Evolutionary conservation across 1,140 invertebrate genomes (phyloP).

Genomic region (Drosophila nigromelanica): DNA sequence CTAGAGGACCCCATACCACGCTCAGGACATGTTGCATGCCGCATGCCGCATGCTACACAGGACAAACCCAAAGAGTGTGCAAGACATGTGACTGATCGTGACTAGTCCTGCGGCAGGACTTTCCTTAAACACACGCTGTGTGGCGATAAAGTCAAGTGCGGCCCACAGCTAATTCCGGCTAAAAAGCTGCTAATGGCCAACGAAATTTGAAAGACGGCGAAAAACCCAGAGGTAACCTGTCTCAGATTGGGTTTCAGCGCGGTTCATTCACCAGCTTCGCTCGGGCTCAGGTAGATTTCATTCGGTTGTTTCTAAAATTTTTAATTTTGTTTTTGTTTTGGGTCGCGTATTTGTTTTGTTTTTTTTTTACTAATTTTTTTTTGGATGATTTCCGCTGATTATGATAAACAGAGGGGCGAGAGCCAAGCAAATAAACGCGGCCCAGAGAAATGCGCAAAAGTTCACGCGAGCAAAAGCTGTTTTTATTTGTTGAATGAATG

Average conservation of each 20-base stretch:
- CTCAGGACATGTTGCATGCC: constrained; percentile 16
- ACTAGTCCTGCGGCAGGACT: constrained; percentile 41
- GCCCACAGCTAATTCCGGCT: constrained; percentile 61
- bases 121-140: constrained; percentile 58
- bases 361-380: constrained; percentile 26
- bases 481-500: constrained; percentile 48
- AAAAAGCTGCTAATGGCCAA: constrained; percentile 72
- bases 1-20: constrained; percentile 49
- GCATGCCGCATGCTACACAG: constrained; percentile 42
- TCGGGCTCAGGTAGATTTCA: constrained; percentile 61
- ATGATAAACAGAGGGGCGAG: constrained; percentile 52
- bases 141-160: constrained; percentile 72
- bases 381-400: constrained; percentile 73
- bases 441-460: constrained; percentile 55
- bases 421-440: constrained; percentile 22
- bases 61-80: constrained; percentile 60
- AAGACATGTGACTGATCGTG: constrained; percentile 42
- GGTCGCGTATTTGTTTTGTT: neutral
- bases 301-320: constrained; percentile 30
- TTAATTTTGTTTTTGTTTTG: constrained; percentile 7
- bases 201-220: constrained; percentile 13
- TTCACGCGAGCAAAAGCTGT: constrained; percentile 47
- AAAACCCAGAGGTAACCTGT: constrained; percentile 29
- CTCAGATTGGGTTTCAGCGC: constrained; percentile 15
- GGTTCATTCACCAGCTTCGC: constrained; percentile 66